Conservation (phyloP, 2,113 vertebrate species). For the Epinephelus cyanopodus region DNA sequence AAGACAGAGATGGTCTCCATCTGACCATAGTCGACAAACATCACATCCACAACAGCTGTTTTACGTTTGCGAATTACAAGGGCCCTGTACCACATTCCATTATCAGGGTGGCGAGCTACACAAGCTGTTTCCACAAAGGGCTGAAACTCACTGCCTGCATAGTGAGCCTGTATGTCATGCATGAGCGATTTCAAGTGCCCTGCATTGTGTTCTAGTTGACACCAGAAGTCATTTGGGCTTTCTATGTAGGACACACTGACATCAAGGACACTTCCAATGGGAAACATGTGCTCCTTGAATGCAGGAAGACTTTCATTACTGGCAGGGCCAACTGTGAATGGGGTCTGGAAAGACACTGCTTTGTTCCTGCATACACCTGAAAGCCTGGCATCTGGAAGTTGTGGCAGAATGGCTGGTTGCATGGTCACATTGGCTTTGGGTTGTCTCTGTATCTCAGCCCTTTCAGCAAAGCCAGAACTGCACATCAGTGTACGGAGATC, state of each 20-base stretch:
- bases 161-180: conserved; percentile 89
- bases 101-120: conserved; percentile 87
- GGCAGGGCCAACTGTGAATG: background rate
- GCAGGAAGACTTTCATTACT: conserved; percentile 30
- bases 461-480: conserved; percentile 82
- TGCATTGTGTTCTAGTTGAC: conserved; percentile 85
- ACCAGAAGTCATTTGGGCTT: conserved; percentile 94
- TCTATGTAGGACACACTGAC: conserved; percentile 87
- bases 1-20: conserved; percentile 81
- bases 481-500: conserved; percentile 86
- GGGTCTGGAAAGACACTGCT: conserved; percentile 10
- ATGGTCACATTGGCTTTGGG: conserved; percentile 11
- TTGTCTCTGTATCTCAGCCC: conserved; percentile 61
- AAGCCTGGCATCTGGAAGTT: conserved; percentile 10
- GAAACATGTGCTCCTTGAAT: conserved; percentile 82
- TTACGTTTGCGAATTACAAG: conserved; percentile 82
- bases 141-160: conserved; percentile 77
- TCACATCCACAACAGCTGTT: conserved; percentile 83
- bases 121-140: conserved; percentile 82
- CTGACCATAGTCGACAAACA: conserved; percentile 93
- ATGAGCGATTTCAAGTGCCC: conserved; percentile 85
- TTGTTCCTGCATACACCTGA: background rate
- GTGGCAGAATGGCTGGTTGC: background rate
- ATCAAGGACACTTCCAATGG: conserved; percentile 90
- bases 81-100: conserved; percentile 91